A percentile compares a stretch with the other conserved stretches of the same genome.
phyloP scores from a whole-genome alignment of 2,113 vertebrate genomes.

The Bos indicus region DNA sequence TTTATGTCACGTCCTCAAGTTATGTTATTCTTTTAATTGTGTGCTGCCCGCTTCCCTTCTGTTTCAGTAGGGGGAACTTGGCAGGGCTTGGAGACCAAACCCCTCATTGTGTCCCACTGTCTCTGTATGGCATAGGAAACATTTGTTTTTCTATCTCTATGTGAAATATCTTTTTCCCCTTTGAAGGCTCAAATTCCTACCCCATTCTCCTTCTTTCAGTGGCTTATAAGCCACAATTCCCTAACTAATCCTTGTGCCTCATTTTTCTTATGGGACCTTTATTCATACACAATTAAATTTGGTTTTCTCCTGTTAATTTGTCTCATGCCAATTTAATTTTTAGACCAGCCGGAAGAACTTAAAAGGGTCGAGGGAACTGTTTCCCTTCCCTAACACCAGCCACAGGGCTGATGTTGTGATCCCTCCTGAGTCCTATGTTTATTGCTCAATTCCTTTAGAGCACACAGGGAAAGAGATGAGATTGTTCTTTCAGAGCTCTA shows the following conservation, averaged over 20 bases:
- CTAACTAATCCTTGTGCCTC: background rate
- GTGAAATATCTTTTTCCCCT: background rate
- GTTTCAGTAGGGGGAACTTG: background rate
- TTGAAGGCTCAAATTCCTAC: background rate
- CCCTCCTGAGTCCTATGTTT: background rate
- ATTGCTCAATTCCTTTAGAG: background rate
- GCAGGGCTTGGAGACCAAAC: background rate
- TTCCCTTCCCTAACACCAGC: background rate
- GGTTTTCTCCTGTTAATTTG: background rate
- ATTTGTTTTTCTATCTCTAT: background rate
- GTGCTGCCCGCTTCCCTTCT: background rate
- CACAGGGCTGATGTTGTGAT: background rate
- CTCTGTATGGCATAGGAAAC: background rate
- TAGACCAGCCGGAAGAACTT: background rate
- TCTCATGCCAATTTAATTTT: background rate
- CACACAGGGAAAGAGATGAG: background rate
- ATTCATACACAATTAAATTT: background rate
- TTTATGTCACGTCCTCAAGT: background rate
- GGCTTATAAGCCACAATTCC: background rate
- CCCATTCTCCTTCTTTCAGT: background rate
- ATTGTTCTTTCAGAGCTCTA: background rate
- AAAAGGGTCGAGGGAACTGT: background rate
- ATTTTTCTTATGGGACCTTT: background rate
- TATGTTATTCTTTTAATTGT: background rate
- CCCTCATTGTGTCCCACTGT: background rate